Evolutionary conservation across 2,888 invertebrate species (phyloP).

Genomic region (Dorcus hopei): DNA sequence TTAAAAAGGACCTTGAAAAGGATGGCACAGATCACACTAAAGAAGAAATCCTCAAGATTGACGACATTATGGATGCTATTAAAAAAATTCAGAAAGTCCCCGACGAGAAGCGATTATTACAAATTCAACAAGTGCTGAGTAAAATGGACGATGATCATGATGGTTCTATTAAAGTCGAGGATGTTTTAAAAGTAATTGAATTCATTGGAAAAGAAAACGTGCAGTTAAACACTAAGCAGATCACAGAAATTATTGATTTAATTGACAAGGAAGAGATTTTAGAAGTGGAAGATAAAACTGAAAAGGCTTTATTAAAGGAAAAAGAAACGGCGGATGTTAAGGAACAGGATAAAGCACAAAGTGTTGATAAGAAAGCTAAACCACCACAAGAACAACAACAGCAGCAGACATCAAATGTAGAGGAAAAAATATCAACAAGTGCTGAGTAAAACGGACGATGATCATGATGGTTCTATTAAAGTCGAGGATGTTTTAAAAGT

Average conservation of each 20-base stretch:
- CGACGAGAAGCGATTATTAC: conserved; percentile 75
- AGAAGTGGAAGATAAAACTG: conserved; percentile 78
- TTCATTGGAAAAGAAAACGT: conserved; percentile 89
- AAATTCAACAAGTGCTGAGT: conserved; percentile 80
- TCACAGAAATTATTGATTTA: conserved; percentile 81
- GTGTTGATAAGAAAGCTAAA: background rate
- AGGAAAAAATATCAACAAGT: no score
- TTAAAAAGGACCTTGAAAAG: conserved; percentile 55
- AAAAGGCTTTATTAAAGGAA: conserved; percentile 61
- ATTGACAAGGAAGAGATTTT: conserved; percentile 85
- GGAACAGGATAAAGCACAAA: conserved; percentile 4
- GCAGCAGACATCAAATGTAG: no score
- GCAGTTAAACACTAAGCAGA: conserved; percentile 77
- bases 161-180: conserved; percentile 89
- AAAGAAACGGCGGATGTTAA: conserved; percentile 32
- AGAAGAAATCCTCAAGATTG: conserved; percentile 76
- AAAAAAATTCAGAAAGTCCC: conserved; percentile 78
- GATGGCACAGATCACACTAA: conserved; percentile 40
- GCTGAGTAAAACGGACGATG: conserved; percentile 84
- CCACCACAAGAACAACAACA: background rate
- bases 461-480: conserved; percentile 91
- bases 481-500: conserved; percentile 94
- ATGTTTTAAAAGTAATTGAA: conserved; percentile 93
- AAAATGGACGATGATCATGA: conserved; percentile 92
- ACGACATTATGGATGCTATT: conserved; percentile 84